Base-by-base conservation (phyloP, 2,797 vertebrate species). In the Scolopax bukidnonensis region DNA sequence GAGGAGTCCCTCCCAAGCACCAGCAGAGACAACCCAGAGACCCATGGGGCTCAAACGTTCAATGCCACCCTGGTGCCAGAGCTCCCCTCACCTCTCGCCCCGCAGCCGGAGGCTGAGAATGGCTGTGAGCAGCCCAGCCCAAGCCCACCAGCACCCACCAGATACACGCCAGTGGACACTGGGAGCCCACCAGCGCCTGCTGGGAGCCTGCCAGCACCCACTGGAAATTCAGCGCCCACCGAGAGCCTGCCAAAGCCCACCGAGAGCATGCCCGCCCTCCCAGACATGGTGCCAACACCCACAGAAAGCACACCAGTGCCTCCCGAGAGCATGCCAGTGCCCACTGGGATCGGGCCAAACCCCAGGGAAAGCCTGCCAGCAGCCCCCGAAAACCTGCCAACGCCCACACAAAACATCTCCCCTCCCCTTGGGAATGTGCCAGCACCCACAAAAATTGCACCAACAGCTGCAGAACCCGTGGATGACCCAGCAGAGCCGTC, bases 1-100 rank as follows among this genome's bases (percentile, higher is more conserved):
- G 77, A 97, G 41, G 56, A 96, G 4, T 81, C 92, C 6, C 76
- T 91, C 5, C 71, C 80, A 36, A 93, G 59, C 47, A 94, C 92
- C 53, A 89, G 78, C 59, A 95, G 45, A 53, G 51, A 53, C 56
- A 87, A 67, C 6, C 30, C 64, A 33, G 87, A 94, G 61, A 30
- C 51, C 12, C 7, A 33, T 30, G 47, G 78, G 4, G 3, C 77
- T 70, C 84, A 67, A 59, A 59, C 13, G 4, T 12, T 25, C n/a
- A 33, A 30, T 3, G 36, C 71, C 0, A 0, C 15, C 27, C 11
- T 13, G 5, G 73, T 75, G 75, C 50, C 79, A 9, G 76, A 77
- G 17, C 50, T 53, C 12, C 12, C 43, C 7, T 30, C 80, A 65
- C 60, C 32, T 56, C 70, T 40, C 28, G 70, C 47, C 9, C 21